phyloP scores from a whole-genome alignment of 1,140 invertebrate genomes.

The Popillia japonica region DNA sequence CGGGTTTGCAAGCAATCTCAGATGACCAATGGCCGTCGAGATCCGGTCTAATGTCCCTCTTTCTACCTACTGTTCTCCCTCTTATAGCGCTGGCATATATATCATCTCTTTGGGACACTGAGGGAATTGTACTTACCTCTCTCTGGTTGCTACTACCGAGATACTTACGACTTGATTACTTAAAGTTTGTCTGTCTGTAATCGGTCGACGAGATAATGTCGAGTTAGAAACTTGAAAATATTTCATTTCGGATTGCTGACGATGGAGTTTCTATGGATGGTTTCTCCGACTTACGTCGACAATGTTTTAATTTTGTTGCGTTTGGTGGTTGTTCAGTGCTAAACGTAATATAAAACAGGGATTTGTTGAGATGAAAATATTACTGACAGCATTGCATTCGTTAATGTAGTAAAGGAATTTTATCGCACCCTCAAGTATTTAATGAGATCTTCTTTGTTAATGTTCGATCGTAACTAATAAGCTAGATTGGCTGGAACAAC shows the following conservation, averaged over 20 bases:
- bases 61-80: slow-evolving; percentile 38
- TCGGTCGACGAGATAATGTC: slow-evolving; percentile 23
- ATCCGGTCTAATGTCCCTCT: slow-evolving; percentile 52
- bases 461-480: too few relatives aligned
- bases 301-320: background rate
- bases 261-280: background rate
- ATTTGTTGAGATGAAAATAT: too few relatives aligned
- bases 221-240: slow-evolving; percentile 31
- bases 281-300: background rate
- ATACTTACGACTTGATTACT: slow-evolving; percentile 36
- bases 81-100: slow-evolving; percentile 34
- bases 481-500: too few relatives aligned
- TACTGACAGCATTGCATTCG: too few relatives aligned
- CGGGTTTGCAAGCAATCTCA: slow-evolving; percentile 52
- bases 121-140: slow-evolving; percentile 34
- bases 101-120: slow-evolving; percentile 29
- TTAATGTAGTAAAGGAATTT: too few relatives aligned
- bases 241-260: slow-evolving; percentile 24
- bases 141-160: slow-evolving; percentile 8
- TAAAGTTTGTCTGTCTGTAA: slow-evolving; percentile 30
- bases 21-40: slow-evolving; percentile 55
- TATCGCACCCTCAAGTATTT: too few relatives aligned
- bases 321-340: too few relatives aligned
- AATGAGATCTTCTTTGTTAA: too few relatives aligned
- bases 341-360: too few relatives aligned